Conservation (phyloP, 2,113 vertebrate species). For the Tenebrosternarchus preto region DNA sequence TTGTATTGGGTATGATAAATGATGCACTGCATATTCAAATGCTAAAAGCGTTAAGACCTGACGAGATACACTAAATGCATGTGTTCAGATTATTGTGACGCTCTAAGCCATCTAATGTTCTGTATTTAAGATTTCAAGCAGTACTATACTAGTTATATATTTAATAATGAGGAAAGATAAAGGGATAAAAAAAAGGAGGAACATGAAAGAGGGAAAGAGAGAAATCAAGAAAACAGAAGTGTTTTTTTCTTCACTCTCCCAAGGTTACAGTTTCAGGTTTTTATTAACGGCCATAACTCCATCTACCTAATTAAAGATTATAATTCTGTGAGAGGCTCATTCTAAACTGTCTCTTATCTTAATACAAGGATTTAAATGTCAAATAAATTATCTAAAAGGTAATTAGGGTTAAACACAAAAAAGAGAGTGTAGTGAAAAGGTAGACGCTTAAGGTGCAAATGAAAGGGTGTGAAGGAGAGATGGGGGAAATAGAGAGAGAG, state of each 20-base stretch:
- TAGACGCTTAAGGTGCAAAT: background rate
- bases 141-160: background rate
- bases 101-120: slow-evolving; percentile 8
- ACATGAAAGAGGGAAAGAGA: slow-evolving; percentile 13
- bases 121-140: slow-evolving; percentile 4
- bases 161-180: background rate
- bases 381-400: slow-evolving; percentile 43
- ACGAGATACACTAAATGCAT: too few species aligned
- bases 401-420: slow-evolving; percentile 28
- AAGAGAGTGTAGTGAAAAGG: slow-evolving; percentile 13
- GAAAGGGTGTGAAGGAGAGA: slow-evolving; percentile 1
- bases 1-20: too few species aligned
- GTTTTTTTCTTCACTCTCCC: background rate
- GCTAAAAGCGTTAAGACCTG: too few species aligned
- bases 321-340: slow-evolving; percentile 30
- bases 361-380: slow-evolving; percentile 31
- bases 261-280: background rate
- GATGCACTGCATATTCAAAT: too few species aligned
- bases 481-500: background rate
- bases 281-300: slow-evolving; percentile 19
- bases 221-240: background rate
- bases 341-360: slow-evolving; percentile 39
- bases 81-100: background rate
- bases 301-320: slow-evolving; percentile 38
- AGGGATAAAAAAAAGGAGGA: slow-evolving; percentile 5